Base-by-base conservation (phyloP, 2,797 vertebrate species). In the Carapus acus region DNA sequence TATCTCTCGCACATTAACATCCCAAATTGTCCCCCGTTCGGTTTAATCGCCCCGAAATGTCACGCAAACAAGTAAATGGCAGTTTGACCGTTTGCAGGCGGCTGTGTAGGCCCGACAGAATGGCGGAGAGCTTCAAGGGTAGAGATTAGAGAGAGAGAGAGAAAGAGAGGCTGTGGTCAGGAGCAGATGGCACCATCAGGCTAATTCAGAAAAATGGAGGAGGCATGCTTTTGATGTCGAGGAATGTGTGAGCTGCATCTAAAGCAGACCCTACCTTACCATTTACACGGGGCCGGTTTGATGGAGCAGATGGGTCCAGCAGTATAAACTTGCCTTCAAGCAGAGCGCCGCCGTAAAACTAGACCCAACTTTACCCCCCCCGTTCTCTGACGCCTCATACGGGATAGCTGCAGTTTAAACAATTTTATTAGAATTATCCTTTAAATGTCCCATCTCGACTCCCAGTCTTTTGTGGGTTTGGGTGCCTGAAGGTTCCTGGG, bases 121-220 rank as follows among this genome's bases (percentile, higher is more conserved):
- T 54, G 49, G 67, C 37, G 63, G 47, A 45, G 70, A 54, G 79
- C 59, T 62, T 48, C 67, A 83, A 86, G 87, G 85, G 83, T 83
- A 77, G 87, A 78, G 77, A 81, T 83, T 83, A 79, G 79, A 78
- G 79, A 80, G 69, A 84, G 84, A 85, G 81, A 27, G 24, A 79
- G 79, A 78, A 78, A 80, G 69, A 84, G 84, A 85, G 81, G 76
- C 69, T 80, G 83, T 81, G 85, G 87, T 90, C 86, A 78, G 76
- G 74, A 92, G 81, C 93, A 96, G 91, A 94, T 96, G 94, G 92
- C 79, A 88, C 87, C 89, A 86, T 88, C 84, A 88, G 88, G 82
- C 88, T 92, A 91, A 97, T 91, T 85, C 80, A 88, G 91, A 94
- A 91, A 93, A 91, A 93, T 90, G 85, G 88, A 88, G 83, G 88